phyloP scores from a whole-genome alignment of 53 echinoderm and acorn worm genomes.

The Stichopus horrens region DNA sequence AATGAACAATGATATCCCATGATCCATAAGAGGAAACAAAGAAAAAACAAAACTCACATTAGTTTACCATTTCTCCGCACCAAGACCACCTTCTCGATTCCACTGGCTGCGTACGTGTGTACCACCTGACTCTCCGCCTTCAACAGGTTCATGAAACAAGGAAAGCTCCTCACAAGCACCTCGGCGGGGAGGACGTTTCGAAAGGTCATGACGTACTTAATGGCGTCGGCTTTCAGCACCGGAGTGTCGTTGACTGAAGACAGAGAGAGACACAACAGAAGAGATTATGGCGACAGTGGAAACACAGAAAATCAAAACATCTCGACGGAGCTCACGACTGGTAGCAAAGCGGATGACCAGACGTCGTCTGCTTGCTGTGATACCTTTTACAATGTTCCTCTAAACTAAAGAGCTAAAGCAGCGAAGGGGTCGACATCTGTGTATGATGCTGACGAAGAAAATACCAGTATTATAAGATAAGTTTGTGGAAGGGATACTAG shows the following conservation, averaged over 20 bases:
- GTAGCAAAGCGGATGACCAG: too few species aligned
- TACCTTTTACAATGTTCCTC: too few species aligned
- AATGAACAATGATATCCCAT: background rate
- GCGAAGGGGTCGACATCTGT: too few species aligned
- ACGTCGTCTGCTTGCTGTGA: too few species aligned
- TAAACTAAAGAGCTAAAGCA: too few species aligned
- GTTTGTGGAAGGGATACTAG: too few species aligned
- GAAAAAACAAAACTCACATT: slow-evolving; percentile 62
- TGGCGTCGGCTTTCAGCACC: slow-evolving; percentile 90
- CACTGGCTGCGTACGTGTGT: slow-evolving; percentile 87
- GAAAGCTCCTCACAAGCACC: slow-evolving; percentile 60
- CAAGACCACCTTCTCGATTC: slow-evolving; percentile 73
- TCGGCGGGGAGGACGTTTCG: slow-evolving; percentile 73
- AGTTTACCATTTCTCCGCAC: slow-evolving; percentile 57
- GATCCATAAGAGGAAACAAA: background rate
- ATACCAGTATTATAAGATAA: too few species aligned
- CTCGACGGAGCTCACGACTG: too few species aligned
- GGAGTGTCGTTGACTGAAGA: slow-evolving; percentile 76
- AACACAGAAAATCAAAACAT: too few species aligned
- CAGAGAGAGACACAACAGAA: too few species aligned
- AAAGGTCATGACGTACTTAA: slow-evolving; percentile 93
- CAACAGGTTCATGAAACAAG: slow-evolving; percentile 68
- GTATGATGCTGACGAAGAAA: too few species aligned
- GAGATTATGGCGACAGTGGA: too few species aligned
- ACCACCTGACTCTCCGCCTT: slow-evolving; percentile 89